Base-by-base conservation (phyloP, 2,888 invertebrate genomes). In the Drosophila cognata region DNA sequence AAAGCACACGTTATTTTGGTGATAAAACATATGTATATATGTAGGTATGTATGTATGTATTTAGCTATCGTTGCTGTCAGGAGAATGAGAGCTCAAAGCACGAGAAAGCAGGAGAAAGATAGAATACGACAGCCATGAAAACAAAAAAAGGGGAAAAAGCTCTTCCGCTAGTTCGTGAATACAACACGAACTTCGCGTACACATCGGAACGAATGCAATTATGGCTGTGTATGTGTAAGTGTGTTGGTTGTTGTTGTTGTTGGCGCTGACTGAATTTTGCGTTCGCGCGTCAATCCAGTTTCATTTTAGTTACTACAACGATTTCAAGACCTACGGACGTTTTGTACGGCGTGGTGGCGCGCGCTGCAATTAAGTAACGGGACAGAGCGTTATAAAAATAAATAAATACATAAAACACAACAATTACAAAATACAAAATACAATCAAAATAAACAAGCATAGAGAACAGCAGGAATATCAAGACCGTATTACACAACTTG, bases 271-370 rank as follows among this genome's bases (percentile, higher is more conserved):
- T 75, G 64, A 64, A 71, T 68, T 68, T 81, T 58, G 65, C 72
- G 84, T 81, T 81, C 81, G 82, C 86, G 74, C 84, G 84, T 87
- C 84, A 77, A 77, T 76, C 86, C 81, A 84, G 89, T 78, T 80
- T 74, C 62, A 68, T 70, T 75, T 82, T 81, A 91, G 89, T 89
- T 86, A 91, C 87, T 87, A 84, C 87, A 84, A 90, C 91, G 91
- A 90, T 84, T 89, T 88, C 77, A 82, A 91, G 75, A 83, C 81
- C 89, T 81, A 79, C 85, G 84, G 89, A 91, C 87, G 90, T 80
- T 77, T 55, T 66, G 71, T 70, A 75, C 80, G 78, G 77, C 84
- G 80, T 82, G 69, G 82, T 81, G 71, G 84, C 89, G 82, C 84
- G 84, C 84, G 84, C 84, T 77, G 67, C 72, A 86, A 79, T 87